Conservation (phyloP, 2,888 invertebrate species). For the Nomada fabriciana region DNA sequence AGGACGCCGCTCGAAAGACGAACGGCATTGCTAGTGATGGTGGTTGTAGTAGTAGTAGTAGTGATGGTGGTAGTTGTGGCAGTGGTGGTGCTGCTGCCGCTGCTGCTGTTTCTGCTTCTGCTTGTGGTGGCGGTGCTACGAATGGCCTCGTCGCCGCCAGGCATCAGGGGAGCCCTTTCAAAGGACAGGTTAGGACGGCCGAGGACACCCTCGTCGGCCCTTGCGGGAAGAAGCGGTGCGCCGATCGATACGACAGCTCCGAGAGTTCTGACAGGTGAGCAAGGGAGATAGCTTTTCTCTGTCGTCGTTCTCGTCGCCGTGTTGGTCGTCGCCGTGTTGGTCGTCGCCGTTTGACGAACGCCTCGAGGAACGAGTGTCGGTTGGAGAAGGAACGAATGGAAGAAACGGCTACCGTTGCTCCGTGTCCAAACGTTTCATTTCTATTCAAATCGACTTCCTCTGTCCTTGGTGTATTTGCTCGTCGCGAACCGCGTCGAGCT, state of each 20-base stretch:
- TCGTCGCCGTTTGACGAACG: conserved; percentile 24
- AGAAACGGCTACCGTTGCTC: not conserved
- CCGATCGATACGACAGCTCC: conserved; percentile 96
- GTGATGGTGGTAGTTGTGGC: conserved; percentile 31
- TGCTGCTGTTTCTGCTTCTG: conserved; percentile 66
- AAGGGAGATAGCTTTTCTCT: conserved; percentile 71
- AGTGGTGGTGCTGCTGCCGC: conserved; percentile 58
- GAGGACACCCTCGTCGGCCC: conserved; percentile 81
- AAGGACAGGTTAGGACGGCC: conserved; percentile 80
- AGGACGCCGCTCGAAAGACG: conserved; percentile 47
- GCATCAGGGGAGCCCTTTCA: conserved; percentile 76
- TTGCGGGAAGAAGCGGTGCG: conserved; percentile 93
- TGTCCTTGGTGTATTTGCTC: not conserved
- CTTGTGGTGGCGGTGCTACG: conserved; percentile 65
- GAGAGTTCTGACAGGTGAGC: conserved; percentile 96
- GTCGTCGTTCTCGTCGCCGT: not conserved
- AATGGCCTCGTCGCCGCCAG: conserved; percentile 72
- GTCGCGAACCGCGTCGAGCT: not conserved
- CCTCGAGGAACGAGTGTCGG: conserved; percentile 29
- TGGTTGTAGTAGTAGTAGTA: conserved; percentile 23
- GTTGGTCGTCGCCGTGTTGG: too few species aligned
- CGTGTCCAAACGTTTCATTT: not conserved
- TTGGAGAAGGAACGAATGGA: conserved; percentile 1
- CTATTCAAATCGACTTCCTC: not conserved
- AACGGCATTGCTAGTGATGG: conserved; percentile 37